Evolutionary conservation across 2,113 vertebrate genomes (phyloP), one percentile per base, ranked within the genome.

Genomic region (Rhizomys pruinosus): DNA sequence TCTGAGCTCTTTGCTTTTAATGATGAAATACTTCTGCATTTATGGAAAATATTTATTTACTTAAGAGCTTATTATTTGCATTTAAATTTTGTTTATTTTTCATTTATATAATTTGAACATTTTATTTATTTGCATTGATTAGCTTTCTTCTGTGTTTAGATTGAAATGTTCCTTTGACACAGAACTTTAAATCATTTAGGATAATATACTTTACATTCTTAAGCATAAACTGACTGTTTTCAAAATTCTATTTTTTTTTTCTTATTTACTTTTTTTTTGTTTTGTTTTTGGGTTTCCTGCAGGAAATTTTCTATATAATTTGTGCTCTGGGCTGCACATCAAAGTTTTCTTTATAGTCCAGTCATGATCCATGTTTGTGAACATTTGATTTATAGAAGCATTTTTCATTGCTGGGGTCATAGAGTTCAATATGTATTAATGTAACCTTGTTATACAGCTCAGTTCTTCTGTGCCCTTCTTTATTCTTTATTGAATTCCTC

Each of bases 401-500:
- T 72, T 96, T 95, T 86, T 74, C 73, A 80, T 91, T 93, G 94
- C 78, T 90, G 66, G 71, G 94, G 91, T 96, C 95, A 90, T 93
- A 95, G 88, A 95, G 95, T 97, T 97, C 88, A 96, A 87, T 61
- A 42, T 89, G 57, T 79, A 95, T 93, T 96, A 95, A 86, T 59
- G 64, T 96, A 95, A 97, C 74, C 68, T 94, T 92, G 86, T 97
- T 97, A 93, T 84, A n/a, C 55, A 86, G 79, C 90, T 94, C 95
- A 95, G 87, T 94, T 96, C 90, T 95, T 95, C 87, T 63, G 22
- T 96, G 94, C 87, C 71, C 78, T 94, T 96, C 74, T 94, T 94
- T 95, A 94, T 95, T 92, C 92, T 94, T 95, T 95, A 97, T 95
- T 93, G 55, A 94, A 95, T 97, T 96, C 59, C 81, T 78, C 94